phyloP scores from a whole-genome alignment of 2,797 vertebrate species.

The Oceanodroma leucorhoa region DNA sequence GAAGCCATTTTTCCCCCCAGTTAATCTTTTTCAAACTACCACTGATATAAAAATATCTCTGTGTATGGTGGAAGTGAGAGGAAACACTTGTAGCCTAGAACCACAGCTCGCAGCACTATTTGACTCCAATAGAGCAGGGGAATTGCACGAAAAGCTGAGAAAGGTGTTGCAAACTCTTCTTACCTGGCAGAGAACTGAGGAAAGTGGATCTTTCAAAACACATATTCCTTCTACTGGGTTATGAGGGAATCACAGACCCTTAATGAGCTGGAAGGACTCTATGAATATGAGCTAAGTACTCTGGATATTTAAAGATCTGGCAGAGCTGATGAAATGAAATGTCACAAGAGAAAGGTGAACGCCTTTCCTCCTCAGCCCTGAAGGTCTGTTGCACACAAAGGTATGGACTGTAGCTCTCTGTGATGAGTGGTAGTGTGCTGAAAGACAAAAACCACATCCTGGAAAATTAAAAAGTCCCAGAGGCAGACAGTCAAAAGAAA shows the following conservation, averaged over 20 bases:
- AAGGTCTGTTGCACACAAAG: neutral
- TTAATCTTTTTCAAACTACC: neutral
- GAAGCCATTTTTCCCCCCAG: accelerated
- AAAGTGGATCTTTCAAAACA: neutral
- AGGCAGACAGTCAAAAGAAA: neutral
- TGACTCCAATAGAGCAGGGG: neutral
- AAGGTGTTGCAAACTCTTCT: neutral
- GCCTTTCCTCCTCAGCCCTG: neutral
- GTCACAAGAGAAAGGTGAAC: neutral
- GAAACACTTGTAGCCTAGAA: neutral
- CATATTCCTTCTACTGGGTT: neutral
- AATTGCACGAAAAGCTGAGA: neutral
- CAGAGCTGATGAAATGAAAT: neutral
- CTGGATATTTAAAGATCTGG: neutral
- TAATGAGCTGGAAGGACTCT: neutral
- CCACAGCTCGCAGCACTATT: neutral
- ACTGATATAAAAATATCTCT: neutral
- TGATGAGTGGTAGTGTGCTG: neutral
- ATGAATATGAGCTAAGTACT: neutral
- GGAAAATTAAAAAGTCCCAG: neutral
- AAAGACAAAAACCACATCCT: neutral
- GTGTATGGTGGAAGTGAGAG: neutral
- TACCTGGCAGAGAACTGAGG: neutral
- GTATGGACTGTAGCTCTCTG: neutral
- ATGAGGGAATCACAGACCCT: neutral